A percentile compares a stretch with the other conserved stretches of the same genome.
phyloP scores from a whole-genome alignment of 2,113 vertebrate genomes.

The Calonectris borealis region DNA sequence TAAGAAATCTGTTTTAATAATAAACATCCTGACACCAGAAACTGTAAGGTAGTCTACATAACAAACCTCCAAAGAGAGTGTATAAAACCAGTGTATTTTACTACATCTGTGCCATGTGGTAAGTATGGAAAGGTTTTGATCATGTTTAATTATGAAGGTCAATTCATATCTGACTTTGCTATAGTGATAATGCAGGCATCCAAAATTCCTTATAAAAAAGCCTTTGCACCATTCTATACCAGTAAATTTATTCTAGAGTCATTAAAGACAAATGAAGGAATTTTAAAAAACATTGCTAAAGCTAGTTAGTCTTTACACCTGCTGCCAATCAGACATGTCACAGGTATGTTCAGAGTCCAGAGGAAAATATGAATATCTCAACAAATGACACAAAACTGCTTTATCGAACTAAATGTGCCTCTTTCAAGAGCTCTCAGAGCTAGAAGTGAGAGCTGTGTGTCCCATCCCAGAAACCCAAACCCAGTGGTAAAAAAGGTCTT shows the following conservation, averaged over 20 bases:
- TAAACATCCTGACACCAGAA: background rate
- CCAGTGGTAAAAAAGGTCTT: background rate
- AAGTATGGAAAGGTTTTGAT: background rate
- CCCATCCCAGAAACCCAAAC: background rate
- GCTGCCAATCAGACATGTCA: background rate
- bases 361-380: background rate
- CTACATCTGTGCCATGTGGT: background rate
- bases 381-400: background rate
- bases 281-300: background rate
- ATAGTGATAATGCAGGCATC: background rate
- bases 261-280: background rate
- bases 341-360: background rate
- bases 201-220: background rate
- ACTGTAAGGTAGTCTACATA: background rate
- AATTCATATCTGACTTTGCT: background rate
- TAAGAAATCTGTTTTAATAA: background rate
- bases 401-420: background rate
- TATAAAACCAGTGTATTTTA: background rate
- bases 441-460: background rate
- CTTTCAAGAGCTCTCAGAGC: background rate
- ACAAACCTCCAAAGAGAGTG: background rate
- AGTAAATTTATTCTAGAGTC: background rate
- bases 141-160: background rate
- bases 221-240: background rate
- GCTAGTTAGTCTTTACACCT: background rate